A percentile compares a stretch with the other conserved stretches of the same genome.
Conservation (phyloP, 2,113 vertebrate species). For the Melanerpes formicivorus region DNA sequence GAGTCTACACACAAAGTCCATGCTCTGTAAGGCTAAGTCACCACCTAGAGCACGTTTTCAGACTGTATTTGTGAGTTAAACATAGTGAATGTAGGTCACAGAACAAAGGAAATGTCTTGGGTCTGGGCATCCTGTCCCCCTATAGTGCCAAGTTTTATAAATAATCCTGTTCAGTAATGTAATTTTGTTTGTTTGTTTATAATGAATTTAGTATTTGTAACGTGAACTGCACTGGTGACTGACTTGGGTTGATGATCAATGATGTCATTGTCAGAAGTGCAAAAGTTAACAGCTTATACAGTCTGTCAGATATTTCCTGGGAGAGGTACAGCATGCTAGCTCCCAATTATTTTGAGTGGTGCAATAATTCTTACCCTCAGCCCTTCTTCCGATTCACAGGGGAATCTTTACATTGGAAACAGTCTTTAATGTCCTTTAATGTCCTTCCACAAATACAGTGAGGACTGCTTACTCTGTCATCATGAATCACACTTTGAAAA, state of each 20-base stretch:
- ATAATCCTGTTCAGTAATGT: background rate
- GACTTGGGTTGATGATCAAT: background rate
- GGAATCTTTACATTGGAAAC: background rate
- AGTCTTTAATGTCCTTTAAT: background rate
- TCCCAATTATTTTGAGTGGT: background rate
- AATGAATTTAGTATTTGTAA: background rate
- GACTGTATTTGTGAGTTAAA: background rate
- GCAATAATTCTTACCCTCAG: background rate
- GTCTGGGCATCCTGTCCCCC: accelerated
- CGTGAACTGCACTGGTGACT: background rate
- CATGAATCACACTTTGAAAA: background rate
- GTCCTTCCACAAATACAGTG: background rate
- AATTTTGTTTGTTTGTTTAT: background rate
- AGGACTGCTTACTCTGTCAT: background rate
- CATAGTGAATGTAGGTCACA: background rate
- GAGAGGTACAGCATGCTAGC: background rate
- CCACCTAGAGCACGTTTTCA: background rate
- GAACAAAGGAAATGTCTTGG: background rate
- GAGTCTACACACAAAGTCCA: accelerated
- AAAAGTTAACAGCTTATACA: background rate
- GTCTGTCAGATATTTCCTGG: background rate
- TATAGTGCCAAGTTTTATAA: background rate
- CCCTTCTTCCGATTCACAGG: background rate
- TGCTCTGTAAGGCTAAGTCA: background rate
- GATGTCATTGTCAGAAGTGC: background rate